phyloP scores from a whole-genome alignment of 1,140 invertebrate species.

The Maniola jurtina region DNA sequence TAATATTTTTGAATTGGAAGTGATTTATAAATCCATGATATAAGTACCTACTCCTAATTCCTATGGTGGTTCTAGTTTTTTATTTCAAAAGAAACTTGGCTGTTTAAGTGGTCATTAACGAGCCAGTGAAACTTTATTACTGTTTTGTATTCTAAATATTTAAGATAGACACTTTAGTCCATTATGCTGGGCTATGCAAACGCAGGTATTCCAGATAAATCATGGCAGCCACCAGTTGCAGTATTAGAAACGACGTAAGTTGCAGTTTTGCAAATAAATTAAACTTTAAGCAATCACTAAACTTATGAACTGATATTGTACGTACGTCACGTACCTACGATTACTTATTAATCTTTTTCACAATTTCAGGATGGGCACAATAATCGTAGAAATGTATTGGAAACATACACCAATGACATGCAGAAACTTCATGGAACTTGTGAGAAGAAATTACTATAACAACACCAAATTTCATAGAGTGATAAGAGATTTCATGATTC shows the following conservation, averaged over 20 bases:
- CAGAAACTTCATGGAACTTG: conserved; percentile 96
- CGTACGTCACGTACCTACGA: too few species aligned
- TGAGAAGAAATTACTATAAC: conserved; percentile 96
- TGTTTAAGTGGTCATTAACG: too few species aligned
- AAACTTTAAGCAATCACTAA: background rate
- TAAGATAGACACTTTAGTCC: background rate
- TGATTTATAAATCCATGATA: too few species aligned
- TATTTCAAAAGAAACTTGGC: too few species aligned
- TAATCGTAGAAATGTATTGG: conserved; percentile 97
- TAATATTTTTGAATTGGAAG: too few species aligned
- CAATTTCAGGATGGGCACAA: conserved; percentile 93
- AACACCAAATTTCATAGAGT: conserved; percentile 97
- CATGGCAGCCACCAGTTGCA: conserved; percentile 92
- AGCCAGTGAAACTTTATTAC: too few species aligned
- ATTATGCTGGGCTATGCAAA: conserved; percentile 63
- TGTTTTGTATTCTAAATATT: too few species aligned
- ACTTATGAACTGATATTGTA: background rate
- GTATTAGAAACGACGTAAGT: conserved; percentile 89
- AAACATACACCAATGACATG: conserved; percentile 97
- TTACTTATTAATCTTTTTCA: conserved; percentile 28
- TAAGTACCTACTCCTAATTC: too few species aligned
- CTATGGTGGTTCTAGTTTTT: too few species aligned
- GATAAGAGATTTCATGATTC: conserved; percentile 98
- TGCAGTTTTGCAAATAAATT: conserved; percentile 31
- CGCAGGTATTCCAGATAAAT: conserved; percentile 88